Conservation (phyloP, 2,888 invertebrate species). For the Zaprionus bogoriensis region DNA sequence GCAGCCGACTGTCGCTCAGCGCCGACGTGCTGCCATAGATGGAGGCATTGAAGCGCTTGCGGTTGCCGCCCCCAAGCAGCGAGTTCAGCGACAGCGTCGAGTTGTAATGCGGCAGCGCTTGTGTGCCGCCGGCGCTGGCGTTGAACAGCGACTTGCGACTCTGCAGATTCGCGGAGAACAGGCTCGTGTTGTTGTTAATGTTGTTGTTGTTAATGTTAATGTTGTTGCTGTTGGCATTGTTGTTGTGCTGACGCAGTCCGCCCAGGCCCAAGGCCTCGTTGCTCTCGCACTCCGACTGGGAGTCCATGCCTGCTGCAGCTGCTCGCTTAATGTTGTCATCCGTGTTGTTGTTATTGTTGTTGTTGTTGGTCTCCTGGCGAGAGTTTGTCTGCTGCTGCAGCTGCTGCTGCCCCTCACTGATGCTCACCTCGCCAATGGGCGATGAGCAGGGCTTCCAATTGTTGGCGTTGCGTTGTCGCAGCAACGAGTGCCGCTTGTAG, state of each 20-base stretch:
- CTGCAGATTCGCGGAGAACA: constrained; percentile 81
- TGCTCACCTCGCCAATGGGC: constrained; percentile 53
- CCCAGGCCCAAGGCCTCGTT: constrained; percentile 37
- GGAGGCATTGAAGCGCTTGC: constrained; percentile 81
- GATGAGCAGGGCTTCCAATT: constrained; percentile 57
- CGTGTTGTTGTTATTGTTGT: constrained; percentile 41
- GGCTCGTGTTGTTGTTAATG: constrained; percentile 27
- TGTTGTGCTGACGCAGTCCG: constrained; percentile 7
- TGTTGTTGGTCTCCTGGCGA: constrained; percentile 36
- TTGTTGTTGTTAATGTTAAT: constrained; percentile 24
- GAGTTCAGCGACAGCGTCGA: constrained; percentile 82
- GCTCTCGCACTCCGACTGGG: constrained; percentile 50
- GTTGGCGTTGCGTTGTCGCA: constrained; percentile 30
- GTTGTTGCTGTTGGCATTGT: constrained; percentile 14
- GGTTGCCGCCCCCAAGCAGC: constrained; percentile 76
- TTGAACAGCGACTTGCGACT: constrained; percentile 81
- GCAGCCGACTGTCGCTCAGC: constrained; percentile 81
- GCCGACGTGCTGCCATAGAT: constrained; percentile 83
- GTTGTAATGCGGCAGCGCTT: constrained; percentile 66
- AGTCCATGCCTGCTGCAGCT: constrained; percentile 28
- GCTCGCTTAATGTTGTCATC: constrained; percentile 41
- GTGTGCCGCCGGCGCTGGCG: background rate
- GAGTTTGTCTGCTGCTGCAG: too few species aligned
- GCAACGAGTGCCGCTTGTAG: constrained; percentile 68
- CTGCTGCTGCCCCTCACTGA: too few species aligned